Evolutionary conservation across 2,888 invertebrate species (phyloP).

Genomic region (Nemurella pictetii): DNA sequence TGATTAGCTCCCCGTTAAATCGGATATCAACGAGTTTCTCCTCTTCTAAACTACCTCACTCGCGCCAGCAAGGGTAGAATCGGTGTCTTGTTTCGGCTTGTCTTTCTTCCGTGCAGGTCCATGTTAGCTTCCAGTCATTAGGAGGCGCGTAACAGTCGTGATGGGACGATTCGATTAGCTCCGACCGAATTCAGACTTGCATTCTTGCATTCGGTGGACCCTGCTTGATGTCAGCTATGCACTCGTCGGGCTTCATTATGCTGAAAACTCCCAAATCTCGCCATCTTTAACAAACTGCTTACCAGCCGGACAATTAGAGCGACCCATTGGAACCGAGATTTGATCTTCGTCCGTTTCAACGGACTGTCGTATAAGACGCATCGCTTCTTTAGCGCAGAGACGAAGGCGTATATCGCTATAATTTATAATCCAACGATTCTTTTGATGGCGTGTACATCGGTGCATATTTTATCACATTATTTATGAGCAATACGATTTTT

Average conservation of each 20-base stretch:
- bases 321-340: background rate
- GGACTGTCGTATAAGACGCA: no score
- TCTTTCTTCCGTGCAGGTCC: background rate
- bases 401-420: background rate
- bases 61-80: background rate
- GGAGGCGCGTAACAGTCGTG: background rate
- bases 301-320: constrained; percentile 12
- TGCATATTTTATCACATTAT: background rate
- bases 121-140: constrained; percentile 10
- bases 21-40: background rate
- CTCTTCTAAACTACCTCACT: background rate
- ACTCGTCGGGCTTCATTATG: background rate
- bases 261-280: constrained; percentile 1
- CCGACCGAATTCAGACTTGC: no score
- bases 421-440: background rate
- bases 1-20: background rate
- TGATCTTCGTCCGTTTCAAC: background rate
- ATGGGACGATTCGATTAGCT: constrained; percentile 3
- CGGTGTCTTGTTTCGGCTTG: constrained; percentile 1
- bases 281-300: constrained; percentile 26
- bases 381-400: background rate
- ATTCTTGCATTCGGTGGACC: background rate
- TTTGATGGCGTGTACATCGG: background rate
- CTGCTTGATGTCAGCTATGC: background rate
- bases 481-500: background rate